Base-by-base conservation (phyloP, 1,140 invertebrate genomes). In the Drosophila teissieri region DNA sequence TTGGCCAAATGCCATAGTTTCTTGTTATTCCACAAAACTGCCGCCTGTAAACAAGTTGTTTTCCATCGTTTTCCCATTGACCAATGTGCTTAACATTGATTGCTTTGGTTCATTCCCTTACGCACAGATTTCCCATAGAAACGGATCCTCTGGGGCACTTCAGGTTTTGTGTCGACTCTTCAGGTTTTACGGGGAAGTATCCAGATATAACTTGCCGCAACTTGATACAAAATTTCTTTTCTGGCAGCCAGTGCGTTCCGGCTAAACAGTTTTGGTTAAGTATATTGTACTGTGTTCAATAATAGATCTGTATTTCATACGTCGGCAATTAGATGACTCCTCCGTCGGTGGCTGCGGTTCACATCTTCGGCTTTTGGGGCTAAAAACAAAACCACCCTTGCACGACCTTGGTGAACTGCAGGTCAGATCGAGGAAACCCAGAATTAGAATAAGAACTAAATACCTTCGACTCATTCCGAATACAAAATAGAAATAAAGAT, bases 1-100 rank as follows among this genome's bases (percentile, higher is more conserved):
- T 61, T 79, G 67, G 61, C 40, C 73, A 65, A 56, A 60, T 65
- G 73, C 76, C 51, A 73, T 40, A 40, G 37, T 17, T 51, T 51
- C 55, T 12, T 5, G 14, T 27, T 22, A 5, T 34, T 12, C 12
- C 11, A 12, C 37, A 39, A 10, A 57, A 45, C 11, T 34, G 27
- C 40, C n/a, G 55, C 31, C 14, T 42, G 73, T 45, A 70, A 51
- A 63, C 73, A 70, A 51, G 24, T 17, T 34, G 48, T 34, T 57
- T 57, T 34, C 42, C 17, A 45, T 31, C 37, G 53, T 40, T 40
- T 36, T 19, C 12, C 44, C 11, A 14, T 34, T 22, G 1, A 14
- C 12, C 11, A 15, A 14, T 51, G 27, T 51, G 31, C 15, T 34
- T 2, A 15, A 15, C 51, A 34, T 57, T 57, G 55, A 57, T 57